phyloP scores from a whole-genome alignment of 2,113 vertebrate species.

The Numenius arquata region DNA sequence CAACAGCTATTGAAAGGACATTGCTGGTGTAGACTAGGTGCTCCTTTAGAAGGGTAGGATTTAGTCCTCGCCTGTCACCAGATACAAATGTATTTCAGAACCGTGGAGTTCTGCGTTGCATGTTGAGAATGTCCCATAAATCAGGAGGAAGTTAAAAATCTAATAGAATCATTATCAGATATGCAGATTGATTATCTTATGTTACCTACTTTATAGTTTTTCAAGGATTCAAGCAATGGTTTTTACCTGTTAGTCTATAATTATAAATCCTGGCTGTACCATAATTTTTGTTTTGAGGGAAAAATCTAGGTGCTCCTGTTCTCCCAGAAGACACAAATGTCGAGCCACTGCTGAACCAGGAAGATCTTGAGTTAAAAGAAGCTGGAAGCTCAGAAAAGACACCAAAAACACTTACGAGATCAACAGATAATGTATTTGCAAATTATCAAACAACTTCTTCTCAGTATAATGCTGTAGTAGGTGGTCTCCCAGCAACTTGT shows the following conservation, averaged over 20 bases:
- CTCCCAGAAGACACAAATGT: background rate
- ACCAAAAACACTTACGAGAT: constrained; percentile 61
- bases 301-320: background rate
- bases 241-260: background rate
- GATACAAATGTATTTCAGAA: background rate
- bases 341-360: constrained; percentile 54
- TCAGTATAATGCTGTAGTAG: constrained; percentile 69
- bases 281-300: constrained; percentile 24
- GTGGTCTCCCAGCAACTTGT: constrained; percentile 61
- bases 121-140: background rate
- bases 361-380: constrained; percentile 73
- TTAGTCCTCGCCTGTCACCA: background rate
- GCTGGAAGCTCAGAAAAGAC: constrained; percentile 68
- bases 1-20: background rate
- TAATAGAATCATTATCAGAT: background rate
- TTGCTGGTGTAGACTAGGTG: background rate
- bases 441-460: constrained; percentile 80
- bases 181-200: background rate
- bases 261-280: background rate
- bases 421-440: constrained; percentile 26
- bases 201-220: background rate
- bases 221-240: background rate
- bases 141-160: background rate
- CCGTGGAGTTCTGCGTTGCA: background rate
- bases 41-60: background rate